A percentile compares a stretch with the other conserved stretches of the same genome.
Evolutionary conservation across 2,113 vertebrate genomes (phyloP).

Genomic region (Tursiops truncatus): DNA sequence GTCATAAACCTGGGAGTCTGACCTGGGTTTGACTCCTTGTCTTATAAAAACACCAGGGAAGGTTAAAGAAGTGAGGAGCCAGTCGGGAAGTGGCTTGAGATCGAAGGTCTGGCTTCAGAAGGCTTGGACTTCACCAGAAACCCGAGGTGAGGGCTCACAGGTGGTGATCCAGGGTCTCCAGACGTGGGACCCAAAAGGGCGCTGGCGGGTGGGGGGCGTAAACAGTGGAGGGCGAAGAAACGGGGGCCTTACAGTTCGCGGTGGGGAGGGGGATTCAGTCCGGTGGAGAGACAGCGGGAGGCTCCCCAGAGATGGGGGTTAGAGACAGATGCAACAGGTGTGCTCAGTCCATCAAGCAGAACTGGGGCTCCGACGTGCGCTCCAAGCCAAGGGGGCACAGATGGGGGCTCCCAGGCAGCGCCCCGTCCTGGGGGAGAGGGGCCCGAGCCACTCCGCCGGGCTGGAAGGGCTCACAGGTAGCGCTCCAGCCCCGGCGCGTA

Average conservation of each 20-base stretch:
- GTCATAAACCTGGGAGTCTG: neutral
- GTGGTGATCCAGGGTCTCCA: neutral
- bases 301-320: neutral
- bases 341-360: neutral
- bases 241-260: neutral
- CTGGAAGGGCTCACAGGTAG: conserved; percentile 87
- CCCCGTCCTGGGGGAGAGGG: neutral
- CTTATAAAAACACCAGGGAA: neutral
- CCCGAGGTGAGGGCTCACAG: neutral
- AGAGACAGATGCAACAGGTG: neutral
- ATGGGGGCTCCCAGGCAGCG: neutral
- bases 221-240: neutral
- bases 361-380: neutral
- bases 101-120: neutral
- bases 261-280: neutral
- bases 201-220: neutral
- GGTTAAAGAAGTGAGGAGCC: neutral
- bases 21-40: neutral
- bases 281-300: neutral
- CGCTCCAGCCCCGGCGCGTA: conserved; percentile 91
- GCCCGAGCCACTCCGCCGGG: rapidly evolving
- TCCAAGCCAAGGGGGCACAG: neutral
- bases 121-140: neutral
- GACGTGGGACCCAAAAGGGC: neutral
- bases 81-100: neutral